Conservation (phyloP, 2,888 invertebrate genomes). For the Coronaproctus castanopsis region DNA sequence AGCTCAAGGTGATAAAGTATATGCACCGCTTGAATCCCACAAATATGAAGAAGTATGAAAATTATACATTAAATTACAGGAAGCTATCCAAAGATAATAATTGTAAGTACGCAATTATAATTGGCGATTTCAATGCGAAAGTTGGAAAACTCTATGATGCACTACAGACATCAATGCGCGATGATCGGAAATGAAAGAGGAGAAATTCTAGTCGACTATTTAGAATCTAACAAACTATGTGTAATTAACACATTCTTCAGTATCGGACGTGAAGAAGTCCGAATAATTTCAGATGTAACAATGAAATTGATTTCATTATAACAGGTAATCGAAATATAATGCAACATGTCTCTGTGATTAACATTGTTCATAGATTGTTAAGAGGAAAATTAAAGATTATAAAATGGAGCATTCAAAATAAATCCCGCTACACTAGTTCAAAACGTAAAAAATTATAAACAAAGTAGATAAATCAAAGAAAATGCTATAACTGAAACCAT, state of each 20-base stretch:
- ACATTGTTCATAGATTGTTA: neutral
- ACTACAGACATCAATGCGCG: neutral
- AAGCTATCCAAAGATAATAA: too few species aligned
- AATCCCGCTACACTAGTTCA: neutral
- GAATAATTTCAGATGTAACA: neutral
- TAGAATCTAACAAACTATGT: neutral
- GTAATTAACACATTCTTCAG: neutral
- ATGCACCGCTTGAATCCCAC: too few species aligned
- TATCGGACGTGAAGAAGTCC: neutral
- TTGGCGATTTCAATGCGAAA: too few species aligned
- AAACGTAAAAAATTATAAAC: neutral
- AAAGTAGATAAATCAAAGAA: neutral
- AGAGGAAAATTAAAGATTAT: neutral
- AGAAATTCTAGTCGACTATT: neutral
- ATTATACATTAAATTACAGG: too few species aligned
- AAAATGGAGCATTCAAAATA: neutral
- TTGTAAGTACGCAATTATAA: too few species aligned
- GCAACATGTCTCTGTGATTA: neutral
- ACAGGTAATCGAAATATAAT: neutral
- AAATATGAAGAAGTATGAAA: too few species aligned
- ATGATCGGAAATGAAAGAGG: neutral
- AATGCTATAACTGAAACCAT: neutral
- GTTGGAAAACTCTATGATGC: neutral
- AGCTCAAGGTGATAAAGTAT: too few species aligned
- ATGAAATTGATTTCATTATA: neutral